Evolutionary conservation across 2,888 invertebrate genomes (phyloP).

Genomic region (Chrysopilus asiliformis): DNA sequence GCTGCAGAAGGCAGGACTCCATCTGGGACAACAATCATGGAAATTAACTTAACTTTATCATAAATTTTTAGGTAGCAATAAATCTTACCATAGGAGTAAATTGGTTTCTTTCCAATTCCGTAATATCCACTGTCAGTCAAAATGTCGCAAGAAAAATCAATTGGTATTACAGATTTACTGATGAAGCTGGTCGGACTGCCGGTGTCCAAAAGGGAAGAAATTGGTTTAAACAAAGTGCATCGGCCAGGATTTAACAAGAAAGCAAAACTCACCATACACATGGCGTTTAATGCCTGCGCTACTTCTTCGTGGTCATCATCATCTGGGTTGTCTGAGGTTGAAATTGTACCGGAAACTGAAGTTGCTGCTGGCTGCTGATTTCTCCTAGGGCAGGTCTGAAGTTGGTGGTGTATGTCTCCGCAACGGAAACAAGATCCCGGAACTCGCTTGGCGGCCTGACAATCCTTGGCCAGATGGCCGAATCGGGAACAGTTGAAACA

Average conservation of each 20-base stretch:
- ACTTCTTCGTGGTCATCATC: not conserved
- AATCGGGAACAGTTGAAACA: too few species aligned
- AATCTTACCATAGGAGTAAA: not conserved
- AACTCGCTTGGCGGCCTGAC: not conserved
- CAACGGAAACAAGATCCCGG: slow-evolving; percentile 1
- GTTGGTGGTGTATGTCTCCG: not conserved
- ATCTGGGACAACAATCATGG: not conserved
- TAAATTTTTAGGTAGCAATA: not conserved
- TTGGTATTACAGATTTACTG: not conserved
- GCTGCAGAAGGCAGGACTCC: not conserved
- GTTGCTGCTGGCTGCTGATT: not conserved
- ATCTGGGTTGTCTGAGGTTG: too few species aligned
- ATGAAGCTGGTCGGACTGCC: not conserved
- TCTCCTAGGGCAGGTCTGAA: not conserved
- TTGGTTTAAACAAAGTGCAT: not conserved
- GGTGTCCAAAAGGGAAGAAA: not conserved
- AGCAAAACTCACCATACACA: not conserved
- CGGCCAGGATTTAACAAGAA: not conserved
- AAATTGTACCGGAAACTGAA: too few species aligned
- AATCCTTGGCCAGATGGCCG: not conserved
- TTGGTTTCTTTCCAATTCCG: not conserved
- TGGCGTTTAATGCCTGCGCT: too few species aligned
- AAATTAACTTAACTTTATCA: not conserved
- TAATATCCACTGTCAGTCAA: not conserved
- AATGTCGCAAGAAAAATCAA: not conserved